Evolutionary conservation across 1,140 invertebrate species (phyloP).

Genomic region (Thaumatotibia leucotreta): DNA sequence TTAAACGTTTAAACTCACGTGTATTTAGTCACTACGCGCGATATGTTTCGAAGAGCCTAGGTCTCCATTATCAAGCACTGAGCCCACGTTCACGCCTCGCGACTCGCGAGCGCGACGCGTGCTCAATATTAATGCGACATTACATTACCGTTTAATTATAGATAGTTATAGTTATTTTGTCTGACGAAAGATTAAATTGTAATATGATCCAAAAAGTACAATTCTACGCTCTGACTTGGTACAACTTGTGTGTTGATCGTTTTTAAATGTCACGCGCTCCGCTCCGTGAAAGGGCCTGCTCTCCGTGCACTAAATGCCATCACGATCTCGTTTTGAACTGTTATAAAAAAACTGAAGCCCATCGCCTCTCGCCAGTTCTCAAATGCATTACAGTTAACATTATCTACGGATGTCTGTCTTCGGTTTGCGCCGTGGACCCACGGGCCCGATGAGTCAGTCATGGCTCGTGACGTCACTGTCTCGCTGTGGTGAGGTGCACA

Average conservation of each 20-base stretch:
- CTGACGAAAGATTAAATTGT: too few species aligned
- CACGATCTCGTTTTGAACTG: conserved; percentile 47
- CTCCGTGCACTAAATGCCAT: conserved; percentile 51
- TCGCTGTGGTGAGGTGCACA: neutral
- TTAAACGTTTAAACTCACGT: too few species aligned
- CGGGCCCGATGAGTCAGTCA: conserved; percentile 18
- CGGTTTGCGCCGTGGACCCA: neutral
- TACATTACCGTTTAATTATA: too few species aligned
- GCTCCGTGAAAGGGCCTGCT: conserved; percentile 46
- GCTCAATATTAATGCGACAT: too few species aligned
- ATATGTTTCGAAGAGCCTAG: too few species aligned
- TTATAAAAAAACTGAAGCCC: conserved; percentile 31
- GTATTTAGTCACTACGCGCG: too few species aligned
- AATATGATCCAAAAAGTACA: too few species aligned
- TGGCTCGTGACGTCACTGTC: conserved; percentile 17
- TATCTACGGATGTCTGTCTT: neutral
- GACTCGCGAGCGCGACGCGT: too few species aligned
- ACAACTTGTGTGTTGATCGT: conserved; percentile 31
- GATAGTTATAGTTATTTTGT: too few species aligned
- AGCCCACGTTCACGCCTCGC: too few species aligned
- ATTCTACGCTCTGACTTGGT: too few species aligned
- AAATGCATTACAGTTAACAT: neutral
- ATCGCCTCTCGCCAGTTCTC: neutral
- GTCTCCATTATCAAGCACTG: too few species aligned
- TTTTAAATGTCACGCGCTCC: conserved; percentile 55